Percentiles rank a stretch among this genome's conserved stretches.
phyloP scores from a whole-genome alignment of 2,113 vertebrate genomes.

The Chiloscyllium plagiosum region DNA sequence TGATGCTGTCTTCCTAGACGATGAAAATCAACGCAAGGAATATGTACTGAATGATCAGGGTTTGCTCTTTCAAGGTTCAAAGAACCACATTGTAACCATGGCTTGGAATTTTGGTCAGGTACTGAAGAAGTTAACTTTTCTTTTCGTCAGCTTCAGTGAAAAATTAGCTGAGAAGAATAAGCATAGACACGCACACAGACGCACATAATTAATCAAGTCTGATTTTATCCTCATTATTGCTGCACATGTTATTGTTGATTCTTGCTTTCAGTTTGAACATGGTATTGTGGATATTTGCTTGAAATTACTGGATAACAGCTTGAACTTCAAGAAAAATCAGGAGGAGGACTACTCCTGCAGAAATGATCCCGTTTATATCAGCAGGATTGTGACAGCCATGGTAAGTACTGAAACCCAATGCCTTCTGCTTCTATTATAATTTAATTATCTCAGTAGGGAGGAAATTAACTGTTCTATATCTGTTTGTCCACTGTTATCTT shows the following conservation, averaged over 20 bases:
- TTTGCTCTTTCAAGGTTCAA: constrained; percentile 70
- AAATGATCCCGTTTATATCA: constrained; percentile 64
- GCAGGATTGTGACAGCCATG: constrained; percentile 79
- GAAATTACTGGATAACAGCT: constrained; percentile 69
- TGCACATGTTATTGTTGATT: neutral
- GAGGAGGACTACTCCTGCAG: constrained; percentile 64
- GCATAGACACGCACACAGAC: neutral
- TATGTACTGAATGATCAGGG: constrained; percentile 81
- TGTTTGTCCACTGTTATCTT: neutral
- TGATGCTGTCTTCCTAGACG: constrained; percentile 71
- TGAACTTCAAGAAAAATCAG: constrained; percentile 64
- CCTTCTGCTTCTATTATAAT: neutral
- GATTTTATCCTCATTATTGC: neutral
- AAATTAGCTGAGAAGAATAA: neutral
- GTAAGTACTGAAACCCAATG: constrained; percentile 51
- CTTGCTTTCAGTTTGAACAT: constrained; percentile 65
- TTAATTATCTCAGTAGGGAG: neutral
- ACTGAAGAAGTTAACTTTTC: constrained; percentile 36
- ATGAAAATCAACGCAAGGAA: constrained; percentile 57
- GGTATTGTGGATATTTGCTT: constrained; percentile 70
- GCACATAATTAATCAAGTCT: neutral
- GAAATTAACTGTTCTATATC: neutral
- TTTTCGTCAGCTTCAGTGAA: neutral
- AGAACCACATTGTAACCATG: constrained; percentile 49
- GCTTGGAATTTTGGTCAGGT: constrained; percentile 94